A percentile compares a stretch with the other conserved stretches of the same genome.
Evolutionary conservation across 2,888 invertebrate species (phyloP).

Genomic region (Meliscaeva auricollis): DNA sequence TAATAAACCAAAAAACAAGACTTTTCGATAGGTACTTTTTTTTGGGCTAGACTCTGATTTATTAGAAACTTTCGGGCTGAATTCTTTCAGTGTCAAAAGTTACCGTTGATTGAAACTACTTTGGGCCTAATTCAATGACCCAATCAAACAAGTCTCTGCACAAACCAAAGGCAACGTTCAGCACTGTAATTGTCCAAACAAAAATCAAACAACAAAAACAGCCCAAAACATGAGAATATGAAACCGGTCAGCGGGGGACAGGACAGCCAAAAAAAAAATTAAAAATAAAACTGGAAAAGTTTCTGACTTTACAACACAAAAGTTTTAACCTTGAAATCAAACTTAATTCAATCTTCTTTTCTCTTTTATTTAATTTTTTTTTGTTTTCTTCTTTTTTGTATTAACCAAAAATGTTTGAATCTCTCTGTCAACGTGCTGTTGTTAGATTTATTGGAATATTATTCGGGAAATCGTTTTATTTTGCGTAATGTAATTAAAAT

Average conservation of each 20-base stretch:
- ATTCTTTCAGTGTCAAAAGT: slow-evolving; percentile 8
- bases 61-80: neutral
- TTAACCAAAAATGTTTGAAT: slow-evolving; percentile 22
- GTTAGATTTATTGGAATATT: slow-evolving; percentile 28
- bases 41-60: slow-evolving; percentile 1
- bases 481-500: slow-evolving; percentile 27
- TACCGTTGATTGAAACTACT: neutral
- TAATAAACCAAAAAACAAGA: neutral
- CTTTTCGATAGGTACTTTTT: neutral
- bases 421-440: neutral
- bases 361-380: neutral
- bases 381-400: slow-evolving; percentile 7
- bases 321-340: slow-evolving; percentile 26
- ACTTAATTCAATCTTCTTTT: slow-evolving; percentile 15
- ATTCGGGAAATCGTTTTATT: neutral
- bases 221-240: slow-evolving; percentile 6
- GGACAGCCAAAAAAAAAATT: neutral
- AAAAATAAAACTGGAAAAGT: slow-evolving; percentile 23
- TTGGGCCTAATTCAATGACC: slow-evolving; percentile 5
- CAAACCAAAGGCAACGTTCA: slow-evolving; percentile 11
- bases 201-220: neutral
- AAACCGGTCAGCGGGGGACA: slow-evolving; percentile 17
- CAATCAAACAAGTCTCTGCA: slow-evolving; percentile 21
- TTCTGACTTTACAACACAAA: slow-evolving; percentile 20
- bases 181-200: slow-evolving; percentile 18